These are phyloP conservation scores for Martes martes DNA, from an alignment of 2,113 vertebrate genomes.

Conservation along the genomic window DNA sequence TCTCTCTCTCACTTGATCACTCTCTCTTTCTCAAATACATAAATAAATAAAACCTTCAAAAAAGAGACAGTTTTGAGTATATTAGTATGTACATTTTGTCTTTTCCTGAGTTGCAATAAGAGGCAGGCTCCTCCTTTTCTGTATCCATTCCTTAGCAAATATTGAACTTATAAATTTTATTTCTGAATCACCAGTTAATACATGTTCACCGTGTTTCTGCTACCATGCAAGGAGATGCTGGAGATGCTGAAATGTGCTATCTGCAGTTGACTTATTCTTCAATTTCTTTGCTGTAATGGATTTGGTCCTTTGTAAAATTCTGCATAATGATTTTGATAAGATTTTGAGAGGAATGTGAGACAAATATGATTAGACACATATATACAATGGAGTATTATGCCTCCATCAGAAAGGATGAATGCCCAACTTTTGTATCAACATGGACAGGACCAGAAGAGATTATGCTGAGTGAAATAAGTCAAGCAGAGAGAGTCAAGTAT, in stretches of 20 bases:
- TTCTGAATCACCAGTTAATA: not conserved
- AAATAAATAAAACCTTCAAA: not conserved
- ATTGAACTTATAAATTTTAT: not conserved
- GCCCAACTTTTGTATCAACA: too few relatives aligned
- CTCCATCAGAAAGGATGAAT: too few relatives aligned
- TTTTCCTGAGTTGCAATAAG: not conserved
- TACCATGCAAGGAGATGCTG: not conserved
- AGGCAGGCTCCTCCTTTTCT: not conserved
- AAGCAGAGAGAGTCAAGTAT: too few relatives aligned
- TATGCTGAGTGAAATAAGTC: too few relatives aligned
- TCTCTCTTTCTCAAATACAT: too few relatives aligned
- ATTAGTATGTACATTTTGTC: not conserved
- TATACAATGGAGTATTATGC: too few relatives aligned
- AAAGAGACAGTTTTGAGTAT: not conserved
- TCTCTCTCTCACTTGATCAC: too few relatives aligned
- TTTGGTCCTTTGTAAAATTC: not conserved
- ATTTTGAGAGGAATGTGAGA: not conserved
- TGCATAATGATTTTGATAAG: not conserved
- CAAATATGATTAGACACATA: not conserved
- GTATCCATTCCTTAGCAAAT: not conserved
- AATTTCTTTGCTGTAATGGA: not conserved
- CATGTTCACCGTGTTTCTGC: not conserved
- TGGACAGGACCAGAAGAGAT: too few relatives aligned
- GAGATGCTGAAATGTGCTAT: not conserved
- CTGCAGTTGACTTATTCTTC: not conserved